Conservation (phyloP, 2,113 vertebrate genomes). For the Zapus hudsonius region DNA sequence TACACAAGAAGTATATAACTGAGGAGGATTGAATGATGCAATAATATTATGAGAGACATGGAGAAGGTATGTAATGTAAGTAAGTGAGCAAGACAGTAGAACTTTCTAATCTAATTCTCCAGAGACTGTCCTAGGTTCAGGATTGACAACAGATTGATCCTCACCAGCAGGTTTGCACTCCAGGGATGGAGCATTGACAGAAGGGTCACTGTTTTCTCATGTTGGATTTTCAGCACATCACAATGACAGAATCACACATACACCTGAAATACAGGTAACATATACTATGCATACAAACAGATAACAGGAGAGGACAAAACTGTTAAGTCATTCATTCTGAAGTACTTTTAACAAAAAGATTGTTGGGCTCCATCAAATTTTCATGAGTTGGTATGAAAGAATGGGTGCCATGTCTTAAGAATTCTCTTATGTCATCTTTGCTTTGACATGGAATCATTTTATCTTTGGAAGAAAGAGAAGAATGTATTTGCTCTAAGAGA, state of each 20-base stretch:
- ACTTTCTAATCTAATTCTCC: neutral
- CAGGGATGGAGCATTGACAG: neutral
- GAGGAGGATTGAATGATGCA: neutral
- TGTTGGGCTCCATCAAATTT: neutral
- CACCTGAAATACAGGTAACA: neutral
- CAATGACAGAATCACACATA: neutral
- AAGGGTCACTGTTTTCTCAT: accelerated
- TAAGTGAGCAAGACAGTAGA: neutral
- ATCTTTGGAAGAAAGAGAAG: conserved; percentile 28
- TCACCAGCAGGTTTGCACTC: neutral
- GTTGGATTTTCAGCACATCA: neutral
- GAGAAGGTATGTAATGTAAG: neutral
- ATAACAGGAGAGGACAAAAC: neutral
- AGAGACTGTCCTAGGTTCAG: neutral
- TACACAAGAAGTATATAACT: conserved; percentile 41
- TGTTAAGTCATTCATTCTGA: neutral
- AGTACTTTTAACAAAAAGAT: neutral
- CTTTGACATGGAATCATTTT: conserved; percentile 19
- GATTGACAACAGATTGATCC: neutral
- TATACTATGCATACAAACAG: accelerated
- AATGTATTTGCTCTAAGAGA: conserved; percentile 20
- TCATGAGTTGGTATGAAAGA: neutral
- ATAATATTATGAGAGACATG: neutral
- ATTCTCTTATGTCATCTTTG: neutral
- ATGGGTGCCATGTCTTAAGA: neutral